A percentile compares a stretch with the other conserved stretches of the same genome.
These are phyloP conservation scores for Proisotoma minuta DNA, from an alignment of 2,888 invertebrate genomes.

Conservation along the genomic window DNA sequence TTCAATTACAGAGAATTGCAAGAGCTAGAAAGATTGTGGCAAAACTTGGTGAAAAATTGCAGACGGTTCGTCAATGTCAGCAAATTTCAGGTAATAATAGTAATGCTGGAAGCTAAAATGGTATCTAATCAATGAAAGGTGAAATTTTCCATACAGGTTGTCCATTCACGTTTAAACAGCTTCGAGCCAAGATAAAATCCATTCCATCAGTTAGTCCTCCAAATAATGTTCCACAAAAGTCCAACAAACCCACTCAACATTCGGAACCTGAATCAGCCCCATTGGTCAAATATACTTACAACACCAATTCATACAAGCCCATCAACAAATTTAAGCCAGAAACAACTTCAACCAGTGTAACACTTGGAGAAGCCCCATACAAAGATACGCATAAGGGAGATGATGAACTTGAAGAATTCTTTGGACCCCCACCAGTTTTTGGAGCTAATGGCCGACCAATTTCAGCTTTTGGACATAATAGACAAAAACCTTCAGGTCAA, in stretches of 20 bases:
- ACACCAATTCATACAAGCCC: not conserved
- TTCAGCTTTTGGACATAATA: not conserved
- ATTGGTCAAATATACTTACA: not conserved
- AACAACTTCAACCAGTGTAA: not conserved
- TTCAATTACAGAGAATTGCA: conserved; percentile 19
- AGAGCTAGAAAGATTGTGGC: conserved; percentile 32
- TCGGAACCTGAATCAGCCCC: conserved; percentile 5
- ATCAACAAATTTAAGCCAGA: conserved; percentile 1
- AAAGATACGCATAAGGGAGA: conserved; percentile 31
- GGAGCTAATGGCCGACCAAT: conserved; percentile 12
- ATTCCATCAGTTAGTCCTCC: conserved; percentile 15
- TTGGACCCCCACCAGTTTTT: conserved; percentile 22
- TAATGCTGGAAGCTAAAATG: too few species aligned
- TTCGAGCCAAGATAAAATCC: conserved; percentile 27
- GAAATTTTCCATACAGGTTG: too few species aligned
- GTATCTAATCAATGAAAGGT: too few species aligned
- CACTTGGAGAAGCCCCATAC: conserved; percentile 9
- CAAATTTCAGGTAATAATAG: too few species aligned
- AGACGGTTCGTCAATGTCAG: conserved; percentile 38
- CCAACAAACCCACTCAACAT: conserved; percentile 7
- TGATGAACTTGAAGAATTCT: conserved; percentile 36
- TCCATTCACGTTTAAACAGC: conserved; percentile 34
- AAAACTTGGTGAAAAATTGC: conserved; percentile 32
- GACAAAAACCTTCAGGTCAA: not conserved
- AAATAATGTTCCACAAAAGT: conserved; percentile 17